Evolutionary conservation across 2,113 vertebrate genomes (phyloP).

Genomic region (Phoxinus phoxinus): DNA sequence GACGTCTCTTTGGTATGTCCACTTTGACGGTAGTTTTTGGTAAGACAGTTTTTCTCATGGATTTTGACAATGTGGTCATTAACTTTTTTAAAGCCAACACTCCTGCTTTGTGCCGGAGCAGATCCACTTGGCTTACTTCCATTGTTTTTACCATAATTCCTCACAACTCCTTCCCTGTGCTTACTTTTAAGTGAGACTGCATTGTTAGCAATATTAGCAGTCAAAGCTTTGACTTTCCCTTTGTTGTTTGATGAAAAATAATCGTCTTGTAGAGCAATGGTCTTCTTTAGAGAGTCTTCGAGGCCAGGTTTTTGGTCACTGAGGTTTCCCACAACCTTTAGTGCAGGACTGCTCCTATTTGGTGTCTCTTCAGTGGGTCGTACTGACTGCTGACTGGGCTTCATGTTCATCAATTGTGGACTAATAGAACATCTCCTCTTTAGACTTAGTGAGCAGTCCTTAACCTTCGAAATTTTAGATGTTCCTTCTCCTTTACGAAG

Average conservation of each 20-base stretch:
- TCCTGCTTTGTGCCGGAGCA: slow-evolving; percentile 4
- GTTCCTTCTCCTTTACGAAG: slow-evolving; percentile 59
- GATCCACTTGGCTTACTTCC: not conserved
- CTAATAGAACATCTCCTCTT: slow-evolving; percentile 18
- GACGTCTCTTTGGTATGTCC: not conserved
- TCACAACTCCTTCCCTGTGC: not conserved
- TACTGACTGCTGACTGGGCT: slow-evolving; percentile 24
- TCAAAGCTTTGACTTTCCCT: not conserved
- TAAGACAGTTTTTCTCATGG: not conserved
- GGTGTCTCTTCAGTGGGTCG: slow-evolving; percentile 22
- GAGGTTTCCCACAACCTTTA: not conserved
- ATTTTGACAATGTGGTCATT: slow-evolving; percentile 70
- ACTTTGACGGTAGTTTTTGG: not conserved
- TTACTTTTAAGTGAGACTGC: not conserved
- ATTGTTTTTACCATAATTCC: not conserved
- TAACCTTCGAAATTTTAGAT: slow-evolving; percentile 61
- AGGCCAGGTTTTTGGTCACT: not conserved
- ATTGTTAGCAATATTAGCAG: not conserved
- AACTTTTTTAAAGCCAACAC: slow-evolving; percentile 67
- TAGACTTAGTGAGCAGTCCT: slow-evolving; percentile 46
- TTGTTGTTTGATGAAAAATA: not conserved
- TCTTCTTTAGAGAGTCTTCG: slow-evolving; percentile 4
- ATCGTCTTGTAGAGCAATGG: not conserved
- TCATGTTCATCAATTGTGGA: slow-evolving; percentile 48
- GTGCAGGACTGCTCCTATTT: not conserved